Conservation (phyloP, 2,113 vertebrate species). For the Ammodytes marinus region DNA sequence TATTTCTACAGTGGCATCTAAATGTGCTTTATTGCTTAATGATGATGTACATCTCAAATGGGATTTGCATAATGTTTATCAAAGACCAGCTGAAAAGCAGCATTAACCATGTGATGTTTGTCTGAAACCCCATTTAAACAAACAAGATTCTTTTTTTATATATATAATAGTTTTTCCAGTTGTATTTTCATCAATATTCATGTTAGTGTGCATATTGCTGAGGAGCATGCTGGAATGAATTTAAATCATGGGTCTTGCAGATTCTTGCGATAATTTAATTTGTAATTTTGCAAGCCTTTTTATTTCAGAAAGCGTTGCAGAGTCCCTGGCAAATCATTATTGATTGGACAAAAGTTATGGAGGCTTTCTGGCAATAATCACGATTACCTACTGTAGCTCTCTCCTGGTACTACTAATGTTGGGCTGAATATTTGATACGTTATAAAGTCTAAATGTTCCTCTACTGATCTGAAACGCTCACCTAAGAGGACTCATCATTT, state of each 20-base stretch:
- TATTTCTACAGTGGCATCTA: neutral
- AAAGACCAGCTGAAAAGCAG: constrained; percentile 22
- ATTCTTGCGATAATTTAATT: constrained; percentile 25
- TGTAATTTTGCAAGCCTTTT: constrained; percentile 16
- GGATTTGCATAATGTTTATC: constrained; percentile 14
- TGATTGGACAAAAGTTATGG: constrained; percentile 27
- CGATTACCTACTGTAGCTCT: neutral
- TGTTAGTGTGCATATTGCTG: constrained; percentile 6
- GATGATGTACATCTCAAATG: constrained; percentile 2
- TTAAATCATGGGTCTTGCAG: constrained; percentile 15
- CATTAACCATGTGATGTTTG: constrained; percentile 3
- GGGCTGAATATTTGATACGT: constrained; percentile 18
- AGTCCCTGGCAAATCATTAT: constrained; percentile 22
- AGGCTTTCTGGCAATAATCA: constrained; percentile 1
- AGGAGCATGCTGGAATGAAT: constrained; percentile 27
- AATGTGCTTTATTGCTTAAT: constrained; percentile 18
- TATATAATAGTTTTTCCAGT: neutral
- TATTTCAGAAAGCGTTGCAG: neutral
- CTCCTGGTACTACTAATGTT: constrained; percentile 18
- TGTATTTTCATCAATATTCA: constrained; percentile 14
- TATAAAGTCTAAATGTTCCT: constrained; percentile 15
- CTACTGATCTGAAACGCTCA: constrained; percentile 13
- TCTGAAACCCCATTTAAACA: constrained; percentile 15
- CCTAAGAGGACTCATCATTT: neutral
- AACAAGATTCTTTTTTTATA: neutral